Conservation (phyloP, 1,140 invertebrate genomes). For the Listronotus oregonensis region DNA sequence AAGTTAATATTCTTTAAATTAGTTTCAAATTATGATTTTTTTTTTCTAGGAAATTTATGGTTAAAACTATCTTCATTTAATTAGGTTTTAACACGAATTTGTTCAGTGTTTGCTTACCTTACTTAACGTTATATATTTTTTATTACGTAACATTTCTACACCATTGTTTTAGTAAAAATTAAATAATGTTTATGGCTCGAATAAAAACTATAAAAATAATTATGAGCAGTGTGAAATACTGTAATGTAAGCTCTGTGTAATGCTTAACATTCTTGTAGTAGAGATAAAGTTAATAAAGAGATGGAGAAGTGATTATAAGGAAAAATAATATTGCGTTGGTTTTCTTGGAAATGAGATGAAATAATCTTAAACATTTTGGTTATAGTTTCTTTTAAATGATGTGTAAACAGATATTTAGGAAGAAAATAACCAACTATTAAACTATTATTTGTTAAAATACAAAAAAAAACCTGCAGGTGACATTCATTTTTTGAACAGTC, state of each 20-base stretch:
- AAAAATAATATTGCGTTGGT: slow-evolving; percentile 2
- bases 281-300: slow-evolving; percentile 10
- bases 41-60: slow-evolving; percentile 10
- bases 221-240: background rate
- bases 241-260: slow-evolving; percentile 2
- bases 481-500: no score
- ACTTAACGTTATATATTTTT: no score
- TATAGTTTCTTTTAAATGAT: background rate
- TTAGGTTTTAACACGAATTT: no score
- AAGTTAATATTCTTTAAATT: slow-evolving; percentile 1
- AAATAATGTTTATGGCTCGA: background rate
- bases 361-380: background rate
- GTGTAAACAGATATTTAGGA: no score
- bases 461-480: no score
- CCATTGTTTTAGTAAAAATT: background rate
- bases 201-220: slow-evolving; percentile 6
- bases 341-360: background rate
- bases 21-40: slow-evolving; percentile 15
- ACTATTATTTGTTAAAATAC: no score
- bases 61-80: background rate
- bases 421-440: no score
- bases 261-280: slow-evolving; percentile 2
- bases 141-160: no score
- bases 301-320: background rate
- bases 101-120: no score